Percentiles rank a stretch among this genome's conserved stretches.
phyloP scores from a whole-genome alignment of 2,797 vertebrate species.

The Arnoldichthys spilopterus region DNA sequence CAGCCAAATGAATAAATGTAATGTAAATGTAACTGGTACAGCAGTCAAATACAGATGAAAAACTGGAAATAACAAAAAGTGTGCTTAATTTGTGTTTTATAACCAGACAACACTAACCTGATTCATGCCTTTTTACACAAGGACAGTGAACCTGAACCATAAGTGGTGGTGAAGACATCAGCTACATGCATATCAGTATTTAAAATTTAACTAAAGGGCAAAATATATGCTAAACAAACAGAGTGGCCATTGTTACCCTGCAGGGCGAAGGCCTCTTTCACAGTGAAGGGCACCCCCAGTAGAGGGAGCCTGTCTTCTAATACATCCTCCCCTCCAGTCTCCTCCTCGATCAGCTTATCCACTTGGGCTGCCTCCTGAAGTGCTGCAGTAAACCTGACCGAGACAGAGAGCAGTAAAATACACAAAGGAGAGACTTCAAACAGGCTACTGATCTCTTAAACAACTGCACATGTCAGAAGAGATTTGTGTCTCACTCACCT shows the following conservation, averaged over 20 bases:
- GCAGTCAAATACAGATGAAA: no score
- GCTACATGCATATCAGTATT: neutral
- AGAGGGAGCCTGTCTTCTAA: conserved; percentile 86
- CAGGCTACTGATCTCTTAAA: neutral
- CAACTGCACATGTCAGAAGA: neutral
- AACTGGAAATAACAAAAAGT: no score
- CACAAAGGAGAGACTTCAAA: neutral
- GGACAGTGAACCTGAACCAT: neutral
- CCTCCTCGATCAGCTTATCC: conserved; percentile 84
- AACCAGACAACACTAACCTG: no score
- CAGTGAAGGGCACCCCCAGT: conserved; percentile 87
- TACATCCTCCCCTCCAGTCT: conserved; percentile 78
- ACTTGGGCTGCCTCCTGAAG: conserved; percentile 86
- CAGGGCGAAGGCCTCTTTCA: conserved; percentile 87
- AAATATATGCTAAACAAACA: neutral
- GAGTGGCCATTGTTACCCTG: conserved; percentile 74
- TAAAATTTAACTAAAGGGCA: neutral
- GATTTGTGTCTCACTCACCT: conserved; percentile 70
- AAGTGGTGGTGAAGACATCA: neutral
- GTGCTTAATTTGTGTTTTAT: no score
- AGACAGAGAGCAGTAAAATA: neutral
- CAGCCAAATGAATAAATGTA: no score
- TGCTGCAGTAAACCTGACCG: conserved; percentile 84
- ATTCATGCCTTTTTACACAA: no score
- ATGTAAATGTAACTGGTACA: no score